phyloP scores from a whole-genome alignment of 1,140 invertebrate species.

The Cyclargus thomasi region DNA sequence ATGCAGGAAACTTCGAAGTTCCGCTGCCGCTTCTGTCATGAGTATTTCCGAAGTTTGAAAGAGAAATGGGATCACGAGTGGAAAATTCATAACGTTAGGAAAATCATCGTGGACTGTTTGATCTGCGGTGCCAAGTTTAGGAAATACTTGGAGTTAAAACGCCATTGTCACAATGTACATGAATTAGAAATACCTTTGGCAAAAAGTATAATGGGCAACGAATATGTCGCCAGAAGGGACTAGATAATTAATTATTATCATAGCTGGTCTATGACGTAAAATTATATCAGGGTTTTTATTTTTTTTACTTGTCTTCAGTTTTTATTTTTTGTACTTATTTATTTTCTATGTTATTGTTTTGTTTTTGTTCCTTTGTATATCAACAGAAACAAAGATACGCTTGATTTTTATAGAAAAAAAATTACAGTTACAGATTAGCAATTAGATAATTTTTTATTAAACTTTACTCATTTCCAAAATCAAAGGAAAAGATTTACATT shows the following conservation, averaged over 20 bases:
- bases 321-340: conserved; percentile 22
- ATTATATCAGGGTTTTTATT: not conserved
- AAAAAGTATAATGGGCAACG: conserved; percentile 35
- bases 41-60: conserved; percentile 55
- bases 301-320: not conserved
- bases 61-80: conserved; percentile 73
- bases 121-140: conserved; percentile 61
- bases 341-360: not conserved
- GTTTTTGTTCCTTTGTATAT: too few species aligned
- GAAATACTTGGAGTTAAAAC: conserved; percentile 60
- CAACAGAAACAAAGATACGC: too few species aligned
- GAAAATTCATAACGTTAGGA: conserved; percentile 59
- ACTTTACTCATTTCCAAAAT: too few species aligned
- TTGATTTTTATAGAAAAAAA: too few species aligned
- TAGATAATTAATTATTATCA: conserved; percentile 31
- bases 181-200: conserved; percentile 47
- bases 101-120: conserved; percentile 61
- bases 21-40: conserved; percentile 55
- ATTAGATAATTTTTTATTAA: too few species aligned
- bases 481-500: too few species aligned
- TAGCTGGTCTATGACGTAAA: conserved; percentile 24
- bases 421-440: too few species aligned
- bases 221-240: not conserved
- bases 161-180: conserved; percentile 47
- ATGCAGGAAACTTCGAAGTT: conserved; percentile 39